phyloP scores from a whole-genome alignment of 2,113 vertebrate genomes.

The Colossoma macropomum region DNA sequence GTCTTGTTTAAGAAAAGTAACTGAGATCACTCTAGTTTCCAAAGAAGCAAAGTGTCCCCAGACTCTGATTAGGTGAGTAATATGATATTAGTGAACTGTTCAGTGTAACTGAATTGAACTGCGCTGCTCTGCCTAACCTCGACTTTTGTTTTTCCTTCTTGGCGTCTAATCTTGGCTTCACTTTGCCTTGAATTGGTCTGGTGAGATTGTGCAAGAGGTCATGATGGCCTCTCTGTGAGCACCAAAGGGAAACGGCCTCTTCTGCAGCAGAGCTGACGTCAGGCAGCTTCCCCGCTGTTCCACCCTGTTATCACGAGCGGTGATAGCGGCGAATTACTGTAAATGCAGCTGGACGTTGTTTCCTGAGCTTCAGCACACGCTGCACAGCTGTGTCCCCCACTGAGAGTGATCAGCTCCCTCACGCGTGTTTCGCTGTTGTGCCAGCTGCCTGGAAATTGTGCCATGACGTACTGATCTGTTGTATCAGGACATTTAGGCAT shows the following conservation, averaged over 20 bases:
- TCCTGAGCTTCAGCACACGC: neutral
- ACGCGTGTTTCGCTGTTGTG: neutral
- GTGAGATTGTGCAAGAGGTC: constrained; percentile 15
- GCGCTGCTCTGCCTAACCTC: neutral
- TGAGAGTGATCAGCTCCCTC: neutral
- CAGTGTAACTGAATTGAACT: no score
- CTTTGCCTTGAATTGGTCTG: neutral
- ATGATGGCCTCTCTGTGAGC: neutral
- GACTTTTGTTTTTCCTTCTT: neutral
- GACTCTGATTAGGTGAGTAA: no score
- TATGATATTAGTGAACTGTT: no score
- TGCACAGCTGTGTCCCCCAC: constrained; percentile 9
- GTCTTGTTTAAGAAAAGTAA: no score
- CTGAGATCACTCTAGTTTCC: no score
- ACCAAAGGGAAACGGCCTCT: neutral
- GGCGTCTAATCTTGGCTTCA: neutral
- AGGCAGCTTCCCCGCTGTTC: neutral
- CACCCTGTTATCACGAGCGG: constrained; percentile 7
- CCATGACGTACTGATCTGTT: neutral
- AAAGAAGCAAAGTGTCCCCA: no score
- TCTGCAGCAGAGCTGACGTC: constrained; percentile 11
- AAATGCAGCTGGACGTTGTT: constrained; percentile 18
- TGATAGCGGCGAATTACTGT: constrained; percentile 36
- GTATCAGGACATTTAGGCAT: neutral
- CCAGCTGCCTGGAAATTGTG: neutral